Evolutionary conservation across 2,888 invertebrate species (phyloP).

Genomic region (Meandrusa payeni): DNA sequence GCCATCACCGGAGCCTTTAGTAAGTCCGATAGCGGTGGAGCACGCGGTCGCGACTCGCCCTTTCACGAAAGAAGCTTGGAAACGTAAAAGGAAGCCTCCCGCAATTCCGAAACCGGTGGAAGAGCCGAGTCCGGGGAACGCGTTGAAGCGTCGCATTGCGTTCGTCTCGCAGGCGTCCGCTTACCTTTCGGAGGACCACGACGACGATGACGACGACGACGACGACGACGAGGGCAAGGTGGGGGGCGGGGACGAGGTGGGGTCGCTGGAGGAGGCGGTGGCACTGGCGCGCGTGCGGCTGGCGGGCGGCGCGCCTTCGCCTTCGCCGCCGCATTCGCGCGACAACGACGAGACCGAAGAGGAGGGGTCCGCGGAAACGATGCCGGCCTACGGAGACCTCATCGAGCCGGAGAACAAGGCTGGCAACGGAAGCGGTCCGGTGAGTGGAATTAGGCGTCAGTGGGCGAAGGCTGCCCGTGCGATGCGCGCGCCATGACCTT

Average conservation of each 20-base stretch:
- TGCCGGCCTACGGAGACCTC: conserved; percentile 79
- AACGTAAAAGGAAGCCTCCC: conserved; percentile 50
- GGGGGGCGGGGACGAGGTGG: conserved; percentile 69
- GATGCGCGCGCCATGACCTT: conserved; percentile 79
- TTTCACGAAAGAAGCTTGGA: conserved; percentile 79
- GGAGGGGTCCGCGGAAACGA: conserved; percentile 68
- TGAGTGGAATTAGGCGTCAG: conserved; percentile 55
- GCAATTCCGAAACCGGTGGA: conserved; percentile 68
- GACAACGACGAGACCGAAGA: conserved; percentile 65
- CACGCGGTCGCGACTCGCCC: conserved; percentile 76
- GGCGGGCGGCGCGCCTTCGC: conserved; percentile 50
- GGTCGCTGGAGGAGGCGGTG: conserved; percentile 78
- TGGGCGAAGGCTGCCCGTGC: conserved; percentile 56
- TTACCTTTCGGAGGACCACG: conserved; percentile 75
- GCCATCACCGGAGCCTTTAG: conserved; percentile 40
- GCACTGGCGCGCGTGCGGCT: conserved; percentile 73
- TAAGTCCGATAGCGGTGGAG: conserved; percentile 65
- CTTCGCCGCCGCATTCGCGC: conserved; percentile 60
- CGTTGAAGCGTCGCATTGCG: conserved; percentile 71
- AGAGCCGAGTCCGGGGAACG: conserved; percentile 69
- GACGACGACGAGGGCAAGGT: conserved; percentile 62
- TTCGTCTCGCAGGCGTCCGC: conserved; percentile 78
- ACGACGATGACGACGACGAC: conserved; percentile 72
- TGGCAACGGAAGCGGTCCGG: conserved; percentile 53
- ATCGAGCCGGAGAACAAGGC: conserved; percentile 63